Evolutionary conservation across 2,797 vertebrate species (phyloP), one percentile per base, ranked within the genome.

Genomic region (Melanotaenia trifasciata): DNA sequence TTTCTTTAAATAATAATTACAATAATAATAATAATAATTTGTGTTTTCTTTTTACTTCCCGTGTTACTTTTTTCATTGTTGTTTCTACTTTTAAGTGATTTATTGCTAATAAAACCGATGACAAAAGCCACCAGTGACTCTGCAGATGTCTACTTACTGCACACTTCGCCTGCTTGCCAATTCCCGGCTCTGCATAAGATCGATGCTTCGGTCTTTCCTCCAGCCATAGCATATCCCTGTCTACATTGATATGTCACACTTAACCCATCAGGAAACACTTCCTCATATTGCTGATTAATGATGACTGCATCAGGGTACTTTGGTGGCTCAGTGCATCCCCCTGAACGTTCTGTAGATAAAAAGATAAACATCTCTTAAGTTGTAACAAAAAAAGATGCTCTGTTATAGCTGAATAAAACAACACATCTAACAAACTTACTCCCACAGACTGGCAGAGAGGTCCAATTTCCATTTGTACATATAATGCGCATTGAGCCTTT

Each of bases 111-210:
- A 28, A 28, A 28, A 28, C 28, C 5, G 43, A n/a, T 54, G 53
- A 54, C 12, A 26, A 40, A 40, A 40, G 12, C 38, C 38, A 40
- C 13, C 38, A 35, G 28, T 35, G 33, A 35, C 33, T 35, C 33
- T 35, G 33, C 8, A 14, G 13, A 40, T 40, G 13, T 64, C 47
- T 33, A 67, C 64, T 57, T 32, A 67, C 64, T 43, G 64, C 64
- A 67, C 3, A 18, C 32, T 57, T 53, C 53, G 53, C 53, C 26
- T 22, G 1, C 1, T 26, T 12, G 3, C 64, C 64, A 67, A 10
- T n/a, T 1, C 53, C 28, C 8, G 2, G 0, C 0, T 4, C 0
- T 0, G 56, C 64, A 66, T 5, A 12, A 0, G 6, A 66, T 9
- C 12, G 30, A 50, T 64, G 3, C 33, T n/a, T 12, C 0, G 28